Base-by-base conservation (phyloP, 1,140 invertebrate genomes). In the Solenopsis invicta region DNA sequence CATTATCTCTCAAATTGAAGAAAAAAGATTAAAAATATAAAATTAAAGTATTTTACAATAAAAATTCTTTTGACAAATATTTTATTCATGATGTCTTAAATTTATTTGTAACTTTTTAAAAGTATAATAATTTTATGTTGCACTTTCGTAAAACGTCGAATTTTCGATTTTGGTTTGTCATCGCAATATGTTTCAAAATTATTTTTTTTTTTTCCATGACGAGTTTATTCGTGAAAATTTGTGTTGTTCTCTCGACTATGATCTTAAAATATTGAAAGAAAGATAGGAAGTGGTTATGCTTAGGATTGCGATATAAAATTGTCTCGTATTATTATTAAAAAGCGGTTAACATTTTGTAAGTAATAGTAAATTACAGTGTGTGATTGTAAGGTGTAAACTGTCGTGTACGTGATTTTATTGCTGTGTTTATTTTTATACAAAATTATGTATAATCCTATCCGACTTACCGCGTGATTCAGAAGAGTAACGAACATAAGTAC, bases 201-300 rank as follows among this genome's bases (percentile, higher is more conserved):
- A 29, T 50, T 64, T 89, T 37, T 34, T n/a, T 86, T 80, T 9
- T 13, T 59, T 54, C 71, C 37, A 24, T 74, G 29, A 34, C n/a
- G 62, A 74, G 12, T 45, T 45, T 67, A 66, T 66, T 4, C 37
- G n/a, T n/a, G 64, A 67, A 21, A 66, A 45, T 10, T 87, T 24
- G 76, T 52, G 37, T 45, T 34, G 29, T 77, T 90, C 21, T 90
- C 66, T 89, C 77, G 76, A 87, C 85, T 50, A 87, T 34, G 16
- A 52, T 89, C 12, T 56, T 50, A 75, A 45, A 16, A 61, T 61
- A 61, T 88, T 41, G 77, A 72, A 76, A 67, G 4, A n/a, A 69
- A 74, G 29, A 18, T 59, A 88, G 24, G 8, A 52, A 37, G 4
- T 34, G 34, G 0, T 8, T 54, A 56, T 71, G 18, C 41, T 37